Evolutionary conservation across 2,797 vertebrate genomes (phyloP).

Genomic region (Naso thynnoides): DNA sequence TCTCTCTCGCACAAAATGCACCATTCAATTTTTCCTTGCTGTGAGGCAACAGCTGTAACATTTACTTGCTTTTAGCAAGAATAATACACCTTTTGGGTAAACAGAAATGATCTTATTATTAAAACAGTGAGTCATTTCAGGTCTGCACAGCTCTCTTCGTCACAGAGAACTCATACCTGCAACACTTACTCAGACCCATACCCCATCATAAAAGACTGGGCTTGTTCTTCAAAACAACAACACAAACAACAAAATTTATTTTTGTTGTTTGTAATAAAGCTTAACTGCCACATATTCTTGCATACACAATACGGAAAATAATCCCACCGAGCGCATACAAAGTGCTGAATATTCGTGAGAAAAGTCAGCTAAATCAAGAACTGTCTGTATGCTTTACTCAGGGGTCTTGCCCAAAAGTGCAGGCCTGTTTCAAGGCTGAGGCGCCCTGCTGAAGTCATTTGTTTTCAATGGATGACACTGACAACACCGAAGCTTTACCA

Average conservation of each 20-base stretch:
- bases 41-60: slow-evolving; percentile 44
- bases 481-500: slow-evolving; percentile 43
- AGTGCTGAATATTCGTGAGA: slow-evolving; percentile 17
- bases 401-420: not conserved
- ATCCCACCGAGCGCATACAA: slow-evolving; percentile 6
- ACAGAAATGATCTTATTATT: slow-evolving; percentile 58
- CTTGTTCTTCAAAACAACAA: slow-evolving; percentile 6
- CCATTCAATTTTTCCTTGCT: slow-evolving; percentile 32
- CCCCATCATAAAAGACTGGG: slow-evolving; percentile 17
- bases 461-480: slow-evolving; percentile 56
- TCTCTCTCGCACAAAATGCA: not conserved
- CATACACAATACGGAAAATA: slow-evolving; percentile 15
- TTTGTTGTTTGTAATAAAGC: slow-evolving; percentile 33
- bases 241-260: slow-evolving; percentile 10
- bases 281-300: slow-evolving; percentile 13
- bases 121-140: slow-evolving; percentile 59
- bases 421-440: slow-evolving; percentile 44
- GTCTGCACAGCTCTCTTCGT: slow-evolving; percentile 34
- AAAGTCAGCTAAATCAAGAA: slow-evolving; percentile 30
- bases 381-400: slow-evolving; percentile 1
- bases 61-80: slow-evolving; percentile 52
- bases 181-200: slow-evolving; percentile 17
- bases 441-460: slow-evolving; percentile 57
- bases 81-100: slow-evolving; percentile 54
- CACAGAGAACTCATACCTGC: slow-evolving; percentile 13